Evolutionary conservation across 2,113 vertebrate genomes (phyloP).

Genomic region (Osmerus eperlanus): DNA sequence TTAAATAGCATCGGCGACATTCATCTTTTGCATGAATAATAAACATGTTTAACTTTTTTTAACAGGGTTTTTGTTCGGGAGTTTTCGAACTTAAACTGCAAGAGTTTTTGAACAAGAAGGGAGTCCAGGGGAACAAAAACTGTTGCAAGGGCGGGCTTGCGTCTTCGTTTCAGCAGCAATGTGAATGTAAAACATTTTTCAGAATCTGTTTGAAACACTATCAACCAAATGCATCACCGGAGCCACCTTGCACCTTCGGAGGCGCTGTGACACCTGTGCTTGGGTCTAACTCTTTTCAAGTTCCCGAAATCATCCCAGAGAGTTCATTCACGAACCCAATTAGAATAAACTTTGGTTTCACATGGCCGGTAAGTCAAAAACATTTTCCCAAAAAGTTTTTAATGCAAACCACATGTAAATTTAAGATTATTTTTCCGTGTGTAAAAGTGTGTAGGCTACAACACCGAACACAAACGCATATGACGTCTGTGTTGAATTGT

Average conservation of each 20-base stretch:
- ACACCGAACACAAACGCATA: constrained; percentile 2
- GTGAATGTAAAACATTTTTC: constrained; percentile 96
- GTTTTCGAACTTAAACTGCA: constrained; percentile 96
- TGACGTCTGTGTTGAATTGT: constrained; percentile 23
- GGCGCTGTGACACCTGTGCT: constrained; percentile 88
- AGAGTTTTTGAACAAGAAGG: constrained; percentile 96
- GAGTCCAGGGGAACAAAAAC: constrained; percentile 84
- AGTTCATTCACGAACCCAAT: constrained; percentile 88
- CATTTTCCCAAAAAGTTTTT: too few relatives aligned
- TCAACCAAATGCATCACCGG: constrained; percentile 92
- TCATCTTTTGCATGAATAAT: too few relatives aligned
- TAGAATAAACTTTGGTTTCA: constrained; percentile 92
- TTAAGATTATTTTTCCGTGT: background rate
- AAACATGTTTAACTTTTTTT: constrained; percentile 20
- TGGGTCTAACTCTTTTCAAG: constrained; percentile 91
- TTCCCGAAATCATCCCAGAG: constrained; percentile 83
- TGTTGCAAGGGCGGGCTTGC: constrained; percentile 80
- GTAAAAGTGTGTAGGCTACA: constrained; percentile 40
- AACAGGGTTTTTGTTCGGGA: constrained; percentile 85
- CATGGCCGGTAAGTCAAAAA: constrained; percentile 87
- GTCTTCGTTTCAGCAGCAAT: constrained; percentile 79
- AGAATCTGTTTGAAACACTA: constrained; percentile 97
- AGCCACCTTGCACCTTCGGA: constrained; percentile 96
- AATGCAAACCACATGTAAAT: too few relatives aligned
- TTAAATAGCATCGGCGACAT: too few relatives aligned